Base-by-base conservation (phyloP, 2,797 vertebrate genomes). In the Pangasius sanitwongsei region DNA sequence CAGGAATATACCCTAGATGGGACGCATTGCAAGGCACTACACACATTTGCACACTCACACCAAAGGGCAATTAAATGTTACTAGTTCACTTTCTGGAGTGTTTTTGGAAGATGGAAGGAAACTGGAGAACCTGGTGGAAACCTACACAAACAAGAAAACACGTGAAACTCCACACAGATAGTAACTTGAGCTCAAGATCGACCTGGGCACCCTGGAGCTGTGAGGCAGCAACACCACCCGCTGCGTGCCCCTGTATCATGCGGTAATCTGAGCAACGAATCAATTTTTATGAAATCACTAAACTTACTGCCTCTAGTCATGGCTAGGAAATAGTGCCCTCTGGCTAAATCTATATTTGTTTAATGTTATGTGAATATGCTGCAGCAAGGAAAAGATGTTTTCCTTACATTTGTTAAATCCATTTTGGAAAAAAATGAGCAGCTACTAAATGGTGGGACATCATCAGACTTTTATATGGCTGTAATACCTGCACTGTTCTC, bases 331-430 rank as follows among this genome's bases (percentile, higher is more conserved):
- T 88, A 87, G 93, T 91, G 89, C 93, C 94, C 94, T 92, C 92
- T 85, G 94, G 95, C 93, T 92, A 92, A 92, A 95, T 94, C 94
- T 91, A 93, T 94, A 94, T 88, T 89, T 94, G 87, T 93, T 92
- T 93, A 94, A 92, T 92, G 93, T 92, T 91, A 94, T 92, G 93
- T 92, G 93, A 95, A 94, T 94, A 93, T 93, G 94, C 91, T 93
- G 91, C 85, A 90, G 82, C 91, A 89, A 92, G 89, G 2, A 6
- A 16, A 91, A 85, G 65, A 74, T 3, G 94, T 95, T 93, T 93
- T 92, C 90, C 92, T 94, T 89, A 90, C 82, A 78, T 92, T 93
- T 94, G 90, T 91, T 95, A 94, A 89, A 94, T 92, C 90, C 53
- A 65, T 91, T 90, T 55, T 48, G 15, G 16, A 70, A 20, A 70